Conservation (phyloP, 2,797 vertebrate genomes). For the Scarus forsteni region DNA sequence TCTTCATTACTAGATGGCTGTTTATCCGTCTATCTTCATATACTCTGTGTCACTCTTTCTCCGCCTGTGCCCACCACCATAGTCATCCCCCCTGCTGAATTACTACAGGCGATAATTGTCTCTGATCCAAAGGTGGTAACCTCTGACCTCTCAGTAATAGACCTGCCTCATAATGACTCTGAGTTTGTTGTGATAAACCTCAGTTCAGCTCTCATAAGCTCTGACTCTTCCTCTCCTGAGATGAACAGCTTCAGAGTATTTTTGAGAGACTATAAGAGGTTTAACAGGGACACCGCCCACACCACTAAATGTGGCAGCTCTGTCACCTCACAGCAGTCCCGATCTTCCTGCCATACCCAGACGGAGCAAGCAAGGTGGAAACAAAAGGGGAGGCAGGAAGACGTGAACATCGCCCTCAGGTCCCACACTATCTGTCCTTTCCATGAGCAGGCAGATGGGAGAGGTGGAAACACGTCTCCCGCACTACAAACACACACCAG, state of each 20-base stretch:
- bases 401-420: constrained; percentile 80
- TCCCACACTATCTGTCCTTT: constrained; percentile 85
- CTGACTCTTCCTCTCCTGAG: constrained; percentile 51
- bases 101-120: neutral
- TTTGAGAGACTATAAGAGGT: constrained; percentile 73
- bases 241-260: constrained; percentile 66
- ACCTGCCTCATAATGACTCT: constrained; percentile 18
- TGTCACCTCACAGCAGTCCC: constrained; percentile 76
- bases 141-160: constrained; percentile 23
- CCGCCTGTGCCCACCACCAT: constrained; percentile 10
- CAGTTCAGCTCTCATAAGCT: constrained; percentile 21
- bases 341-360: constrained; percentile 75
- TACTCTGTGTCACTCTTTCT: constrained; percentile 15
- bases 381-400: constrained; percentile 78
- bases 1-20: no score
- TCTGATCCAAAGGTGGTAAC: constrained; percentile 7
- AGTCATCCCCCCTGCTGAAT: constrained; percentile 20
- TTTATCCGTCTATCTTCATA: no score
- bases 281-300: constrained; percentile 78
- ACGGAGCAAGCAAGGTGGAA: constrained; percentile 72
- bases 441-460: constrained; percentile 85
- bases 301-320: constrained; percentile 76
- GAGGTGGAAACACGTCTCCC: constrained; percentile 79
- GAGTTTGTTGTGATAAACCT: constrained; percentile 28
- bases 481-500: constrained; percentile 76